Evolutionary conservation across 2,888 invertebrate species (phyloP).

Genomic region (Cataglyphis cursor): DNA sequence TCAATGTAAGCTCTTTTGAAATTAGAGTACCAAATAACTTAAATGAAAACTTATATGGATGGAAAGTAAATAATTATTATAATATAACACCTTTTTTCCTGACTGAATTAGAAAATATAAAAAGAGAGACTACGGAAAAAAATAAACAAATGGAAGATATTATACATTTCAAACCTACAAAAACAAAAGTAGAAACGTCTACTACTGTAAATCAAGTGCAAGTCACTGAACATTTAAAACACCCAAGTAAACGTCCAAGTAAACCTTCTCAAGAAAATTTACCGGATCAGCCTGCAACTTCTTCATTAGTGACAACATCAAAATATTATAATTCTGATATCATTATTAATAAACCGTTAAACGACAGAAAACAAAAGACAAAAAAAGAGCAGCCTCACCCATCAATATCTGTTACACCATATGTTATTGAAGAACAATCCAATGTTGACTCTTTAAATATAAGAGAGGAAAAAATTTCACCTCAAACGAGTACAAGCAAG

Average conservation of each 20-base stretch:
- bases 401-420: too few relatives aligned
- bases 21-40: background rate
- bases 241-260: background rate
- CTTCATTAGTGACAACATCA: background rate
- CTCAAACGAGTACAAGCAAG: background rate
- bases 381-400: background rate
- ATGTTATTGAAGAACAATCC: background rate
- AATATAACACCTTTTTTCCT: background rate
- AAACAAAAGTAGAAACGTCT: background rate
- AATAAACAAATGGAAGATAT: background rate
- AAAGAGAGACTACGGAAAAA: background rate
- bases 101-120: background rate
- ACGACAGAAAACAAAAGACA: too few relatives aligned
- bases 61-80: conserved; percentile 34
- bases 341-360: background rate
- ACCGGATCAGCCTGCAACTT: background rate
- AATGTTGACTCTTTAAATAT: background rate
- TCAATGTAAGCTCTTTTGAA: background rate
- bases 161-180: background rate
- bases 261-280: background rate
- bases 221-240: background rate
- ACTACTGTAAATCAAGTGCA: background rate
- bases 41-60: background rate
- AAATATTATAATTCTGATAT: background rate
- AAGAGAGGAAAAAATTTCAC: background rate